phyloP scores from a whole-genome alignment of 2,113 vertebrate genomes.

The Poeciliopsis occidentalis region DNA sequence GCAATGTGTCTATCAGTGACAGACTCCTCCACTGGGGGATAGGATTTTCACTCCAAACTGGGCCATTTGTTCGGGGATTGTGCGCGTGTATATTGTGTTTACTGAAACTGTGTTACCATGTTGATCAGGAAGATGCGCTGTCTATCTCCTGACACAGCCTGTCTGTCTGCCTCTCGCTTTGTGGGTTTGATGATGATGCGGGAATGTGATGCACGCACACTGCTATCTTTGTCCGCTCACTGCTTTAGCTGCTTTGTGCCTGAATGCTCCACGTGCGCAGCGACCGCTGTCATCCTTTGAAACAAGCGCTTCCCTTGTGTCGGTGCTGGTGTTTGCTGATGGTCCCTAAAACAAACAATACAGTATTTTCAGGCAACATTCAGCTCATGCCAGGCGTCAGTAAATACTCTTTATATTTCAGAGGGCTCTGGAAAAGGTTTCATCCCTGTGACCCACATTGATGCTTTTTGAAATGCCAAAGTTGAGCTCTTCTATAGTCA shows the following conservation, averaged over 20 bases:
- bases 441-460: constrained; percentile 47
- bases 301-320: constrained; percentile 66
- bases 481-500: constrained; percentile 46
- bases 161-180: constrained; percentile 46
- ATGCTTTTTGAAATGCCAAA: constrained; percentile 67
- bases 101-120: constrained; percentile 23
- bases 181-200: constrained; percentile 57
- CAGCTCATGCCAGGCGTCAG: constrained; percentile 45
- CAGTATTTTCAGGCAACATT: constrained; percentile 58
- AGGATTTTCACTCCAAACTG: constrained; percentile 63
- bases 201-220: constrained; percentile 57
- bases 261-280: constrained; percentile 55
- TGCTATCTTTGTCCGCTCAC: constrained; percentile 52
- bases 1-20: constrained; percentile 56
- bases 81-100: constrained; percentile 2
- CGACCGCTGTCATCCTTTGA: constrained; percentile 62
- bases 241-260: constrained; percentile 59
- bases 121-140: constrained; percentile 34
- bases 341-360: constrained; percentile 75
- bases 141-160: constrained; percentile 51
- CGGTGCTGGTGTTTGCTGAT: constrained; percentile 72
- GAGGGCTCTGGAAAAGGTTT: constrained; percentile 63
- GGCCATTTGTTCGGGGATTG: constrained; percentile 44
- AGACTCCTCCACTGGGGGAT: constrained; percentile 37
- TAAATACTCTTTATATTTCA: constrained; percentile 62